Evolutionary conservation across 2,113 vertebrate species (phyloP).

Genomic region (Taxidea taxus): DNA sequence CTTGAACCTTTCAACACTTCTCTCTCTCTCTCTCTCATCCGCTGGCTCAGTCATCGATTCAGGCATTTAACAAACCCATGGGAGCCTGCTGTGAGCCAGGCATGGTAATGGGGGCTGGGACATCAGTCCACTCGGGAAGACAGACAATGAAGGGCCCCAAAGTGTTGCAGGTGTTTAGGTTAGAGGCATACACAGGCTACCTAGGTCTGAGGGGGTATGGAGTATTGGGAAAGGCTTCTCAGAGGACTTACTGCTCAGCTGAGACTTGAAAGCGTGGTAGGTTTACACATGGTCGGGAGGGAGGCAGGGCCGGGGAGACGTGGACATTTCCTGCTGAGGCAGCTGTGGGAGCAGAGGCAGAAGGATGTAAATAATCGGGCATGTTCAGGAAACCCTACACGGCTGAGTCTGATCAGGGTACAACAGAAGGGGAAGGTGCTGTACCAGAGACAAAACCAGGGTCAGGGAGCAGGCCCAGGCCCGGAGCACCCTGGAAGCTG

Average conservation of each 20-base stretch:
- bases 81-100: background rate
- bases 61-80: background rate
- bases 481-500: background rate
- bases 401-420: background rate
- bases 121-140: background rate
- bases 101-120: background rate
- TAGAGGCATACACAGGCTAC: background rate
- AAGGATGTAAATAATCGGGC: background rate
- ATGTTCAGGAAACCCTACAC: background rate
- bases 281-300: background rate
- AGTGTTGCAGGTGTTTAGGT: background rate
- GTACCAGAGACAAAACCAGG: background rate
- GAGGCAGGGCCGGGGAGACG: background rate
- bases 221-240: background rate
- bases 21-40: background rate
- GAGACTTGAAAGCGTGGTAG: background rate
- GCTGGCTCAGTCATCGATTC: background rate
- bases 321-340: background rate
- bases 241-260: background rate
- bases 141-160: background rate
- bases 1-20: background rate
- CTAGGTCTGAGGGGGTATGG: background rate
- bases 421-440: background rate
- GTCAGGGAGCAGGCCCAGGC: background rate
- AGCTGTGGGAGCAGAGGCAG: background rate